These are phyloP conservation scores for Lonchura striata DNA, from an alignment of 2,113 vertebrate genomes.

Conservation along the genomic window DNA sequence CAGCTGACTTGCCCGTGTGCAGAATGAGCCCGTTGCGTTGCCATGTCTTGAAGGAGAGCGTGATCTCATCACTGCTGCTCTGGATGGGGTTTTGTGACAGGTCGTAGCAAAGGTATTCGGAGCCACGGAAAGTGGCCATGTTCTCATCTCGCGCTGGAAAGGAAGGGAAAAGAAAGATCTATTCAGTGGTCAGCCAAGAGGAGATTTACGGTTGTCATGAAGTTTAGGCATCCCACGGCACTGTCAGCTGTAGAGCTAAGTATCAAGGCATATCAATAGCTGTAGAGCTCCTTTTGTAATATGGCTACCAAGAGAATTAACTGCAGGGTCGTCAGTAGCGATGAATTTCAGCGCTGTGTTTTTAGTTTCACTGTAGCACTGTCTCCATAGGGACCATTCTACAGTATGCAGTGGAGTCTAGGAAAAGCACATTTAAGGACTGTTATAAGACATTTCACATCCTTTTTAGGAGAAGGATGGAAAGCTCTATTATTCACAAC, in stretches of 20 bases:
- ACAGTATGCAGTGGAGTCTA: neutral
- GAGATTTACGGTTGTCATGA: neutral
- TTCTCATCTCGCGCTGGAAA: conserved; percentile 91
- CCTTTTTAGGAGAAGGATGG: neutral
- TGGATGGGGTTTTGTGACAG: conserved; percentile 98
- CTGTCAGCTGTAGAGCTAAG: neutral
- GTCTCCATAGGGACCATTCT: neutral
- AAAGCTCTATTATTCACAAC: neutral
- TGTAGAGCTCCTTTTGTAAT: neutral
- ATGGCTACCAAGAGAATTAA: neutral
- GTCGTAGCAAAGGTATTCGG: conserved; percentile 97
- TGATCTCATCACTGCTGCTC: conserved; percentile 98
- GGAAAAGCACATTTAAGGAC: neutral
- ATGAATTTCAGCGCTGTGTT: neutral
- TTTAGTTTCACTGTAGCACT: conserved; percentile 5
- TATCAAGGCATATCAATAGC: neutral
- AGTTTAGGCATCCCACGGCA: neutral
- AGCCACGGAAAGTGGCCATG: conserved; percentile 96
- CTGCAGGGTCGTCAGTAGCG: accelerated
- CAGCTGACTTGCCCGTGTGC: conserved; percentile 96
- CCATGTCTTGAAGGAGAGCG: conserved; percentile 97
- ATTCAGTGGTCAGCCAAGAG: neutral
- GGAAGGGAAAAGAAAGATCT: neutral
- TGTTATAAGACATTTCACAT: neutral
- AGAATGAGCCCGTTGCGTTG: conserved; percentile 97